phyloP scores from a whole-genome alignment of 1,140 invertebrate genomes.

The Lasioglossum albipes region DNA sequence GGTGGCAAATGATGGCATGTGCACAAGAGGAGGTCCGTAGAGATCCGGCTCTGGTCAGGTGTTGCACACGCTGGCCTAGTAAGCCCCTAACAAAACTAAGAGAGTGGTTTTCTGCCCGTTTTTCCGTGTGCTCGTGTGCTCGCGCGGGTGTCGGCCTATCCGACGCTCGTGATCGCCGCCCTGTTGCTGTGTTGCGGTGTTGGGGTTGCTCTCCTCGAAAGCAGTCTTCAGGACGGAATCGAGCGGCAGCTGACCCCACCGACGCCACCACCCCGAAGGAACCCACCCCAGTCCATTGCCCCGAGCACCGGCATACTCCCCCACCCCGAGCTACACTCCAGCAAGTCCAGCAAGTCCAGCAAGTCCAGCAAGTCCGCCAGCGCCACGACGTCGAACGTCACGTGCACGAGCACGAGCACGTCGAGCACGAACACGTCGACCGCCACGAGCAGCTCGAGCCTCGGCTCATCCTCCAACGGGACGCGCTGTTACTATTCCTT shows the following conservation, averaged over 20 bases:
- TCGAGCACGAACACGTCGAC: conserved; percentile 70
- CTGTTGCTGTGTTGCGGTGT: conserved; percentile 29
- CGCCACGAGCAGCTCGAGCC: conserved; percentile 71
- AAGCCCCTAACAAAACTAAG: conserved; percentile 57
- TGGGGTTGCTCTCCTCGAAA: conserved; percentile 18
- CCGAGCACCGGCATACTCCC: conserved; percentile 52
- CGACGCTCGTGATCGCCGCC: not conserved
- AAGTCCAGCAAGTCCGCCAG: conserved; percentile 61
- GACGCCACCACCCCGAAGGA: conserved; percentile 78
- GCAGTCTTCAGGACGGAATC: conserved; percentile 81
- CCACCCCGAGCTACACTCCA: conserved; percentile 43
- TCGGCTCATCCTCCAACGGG: conserved; percentile 74
- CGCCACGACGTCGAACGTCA: conserved; percentile 63
- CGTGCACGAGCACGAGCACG: conserved; percentile 62
- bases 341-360: conserved; percentile 25
- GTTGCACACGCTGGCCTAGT: conserved; percentile 7
- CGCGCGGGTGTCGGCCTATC: not conserved
- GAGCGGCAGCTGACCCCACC: conserved; percentile 80
- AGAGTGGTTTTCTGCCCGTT: conserved; percentile 52
- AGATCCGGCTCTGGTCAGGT: not conserved
- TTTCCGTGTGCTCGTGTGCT: conserved; percentile 35
- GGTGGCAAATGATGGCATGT: too few relatives aligned
- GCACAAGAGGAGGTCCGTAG: too few relatives aligned
- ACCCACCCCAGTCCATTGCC: conserved; percentile 56
- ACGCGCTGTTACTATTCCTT: conserved; percentile 74